Evolutionary conservation across 1,140 invertebrate genomes (phyloP), one percentile per base, ranked within the genome.

Genomic region (Eriocheir sinensis): DNA sequence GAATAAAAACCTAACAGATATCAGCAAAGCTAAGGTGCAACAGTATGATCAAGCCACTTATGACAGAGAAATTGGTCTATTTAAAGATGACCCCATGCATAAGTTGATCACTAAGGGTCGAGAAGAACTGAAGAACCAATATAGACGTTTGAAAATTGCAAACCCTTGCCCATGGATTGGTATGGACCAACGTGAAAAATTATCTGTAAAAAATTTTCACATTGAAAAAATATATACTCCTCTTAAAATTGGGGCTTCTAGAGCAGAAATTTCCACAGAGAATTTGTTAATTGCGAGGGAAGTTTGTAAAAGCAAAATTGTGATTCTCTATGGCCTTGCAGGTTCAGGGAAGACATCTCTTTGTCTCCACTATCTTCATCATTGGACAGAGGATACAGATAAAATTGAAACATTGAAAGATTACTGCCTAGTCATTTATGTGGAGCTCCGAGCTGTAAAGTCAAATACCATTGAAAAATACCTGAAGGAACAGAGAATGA

Each of bases 271-370:
- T 38, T 17, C 32, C n/a, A 38, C 72, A 0, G 12, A 88, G 79
- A 38, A 93, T 3, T 27, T 93, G 40, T 17, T 93, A 8, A 72
- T 12, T 44, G 85, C 48, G 30, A n/a, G 88, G 44, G 48, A 17
- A 21, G 48, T 53, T 9, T 53, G 12, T 44, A 86, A 41, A n/a
- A n/a, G n/a, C n/a, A n/a, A n/a, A n/a, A n/a, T n/a, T n/a, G n/a
- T n/a, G n/a, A n/a, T n/a, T n/a, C 34, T 93, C 9, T 17, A 86
- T 53, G 92, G 92, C 79, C 38, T 79, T 15, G 92, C 92, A 60
- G 92, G 92, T 15, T 93, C 48, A 89, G 92, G 92, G 34, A 93
- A 93, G 40, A 88, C 85, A 12, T 93, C 92, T 32, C 40, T 93
- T 0, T 93, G 92, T 79, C 32, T 34, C 27, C 89, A 72, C 53